phyloP scores from a whole-genome alignment of 1,140 invertebrate genomes.

The Brachionus rubens region DNA sequence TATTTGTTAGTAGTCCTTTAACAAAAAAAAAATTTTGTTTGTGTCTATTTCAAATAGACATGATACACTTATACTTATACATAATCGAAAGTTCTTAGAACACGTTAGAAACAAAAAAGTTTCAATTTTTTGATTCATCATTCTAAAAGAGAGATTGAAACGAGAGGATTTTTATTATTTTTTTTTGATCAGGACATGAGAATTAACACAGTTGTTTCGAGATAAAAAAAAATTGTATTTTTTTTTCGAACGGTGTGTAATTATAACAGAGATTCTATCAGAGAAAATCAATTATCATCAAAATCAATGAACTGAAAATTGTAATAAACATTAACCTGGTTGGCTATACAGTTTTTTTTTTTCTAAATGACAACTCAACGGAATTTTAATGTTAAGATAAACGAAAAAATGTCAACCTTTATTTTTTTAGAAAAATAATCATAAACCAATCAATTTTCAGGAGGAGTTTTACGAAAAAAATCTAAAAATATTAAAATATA shows the following conservation, averaged over 20 bases:
- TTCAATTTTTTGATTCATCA: background rate
- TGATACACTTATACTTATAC: slow-evolving; percentile 26
- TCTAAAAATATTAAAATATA: slow-evolving; percentile 4
- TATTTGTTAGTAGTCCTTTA: too few species aligned
- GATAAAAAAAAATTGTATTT: slow-evolving; percentile 6
- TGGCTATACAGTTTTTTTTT: background rate
- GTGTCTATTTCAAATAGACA: too few species aligned
- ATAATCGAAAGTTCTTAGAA: too few species aligned
- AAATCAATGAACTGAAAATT: slow-evolving; percentile 43
- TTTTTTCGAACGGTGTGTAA: background rate
- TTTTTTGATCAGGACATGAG: slow-evolving; percentile 2
- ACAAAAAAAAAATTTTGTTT: slow-evolving; percentile 3
- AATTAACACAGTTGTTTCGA: slow-evolving; percentile 31
- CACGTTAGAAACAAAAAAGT: background rate
- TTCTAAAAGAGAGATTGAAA: slow-evolving; percentile 21
- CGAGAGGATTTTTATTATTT: background rate
- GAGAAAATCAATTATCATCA: slow-evolving; percentile 34
- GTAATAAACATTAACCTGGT: slow-evolving; percentile 41
- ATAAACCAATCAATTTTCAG: slow-evolving; percentile 3
- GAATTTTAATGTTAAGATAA: slow-evolving; percentile 45
- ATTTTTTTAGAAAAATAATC: background rate
- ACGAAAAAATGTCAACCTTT: slow-evolving; percentile 39
- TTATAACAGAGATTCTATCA: too few species aligned
- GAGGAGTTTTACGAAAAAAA: background rate
- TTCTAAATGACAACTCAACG: slow-evolving; percentile 35